Conservation (phyloP, 2,113 vertebrate species). For the Ptilonorhynchus violaceus region DNA sequence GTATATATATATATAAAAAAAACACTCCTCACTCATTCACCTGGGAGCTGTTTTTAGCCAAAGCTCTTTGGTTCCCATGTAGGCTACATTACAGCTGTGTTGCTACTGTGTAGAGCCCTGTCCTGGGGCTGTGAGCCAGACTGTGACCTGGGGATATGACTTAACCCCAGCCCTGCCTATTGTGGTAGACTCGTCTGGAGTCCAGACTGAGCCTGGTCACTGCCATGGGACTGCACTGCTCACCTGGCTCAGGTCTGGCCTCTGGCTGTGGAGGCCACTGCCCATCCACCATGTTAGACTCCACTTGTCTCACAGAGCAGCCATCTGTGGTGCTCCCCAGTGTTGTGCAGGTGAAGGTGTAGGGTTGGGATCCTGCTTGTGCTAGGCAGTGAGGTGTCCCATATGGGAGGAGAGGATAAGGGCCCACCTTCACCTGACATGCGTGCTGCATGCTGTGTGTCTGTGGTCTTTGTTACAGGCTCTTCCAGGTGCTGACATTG, state of each 20-base stretch:
- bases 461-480: not conserved
- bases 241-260: not conserved
- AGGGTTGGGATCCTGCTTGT: not conserved
- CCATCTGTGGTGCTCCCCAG: not conserved
- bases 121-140: not conserved
- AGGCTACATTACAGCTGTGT: not conserved
- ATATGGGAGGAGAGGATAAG: not conserved
- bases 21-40: not conserved
- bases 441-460: fast-evolving
- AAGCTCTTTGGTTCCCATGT: not conserved
- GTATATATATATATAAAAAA: not conserved
- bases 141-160: not conserved
- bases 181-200: not conserved
- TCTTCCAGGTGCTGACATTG: not conserved
- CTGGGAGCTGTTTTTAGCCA: not conserved
- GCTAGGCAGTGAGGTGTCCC: not conserved
- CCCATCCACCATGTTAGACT: fast-evolving
- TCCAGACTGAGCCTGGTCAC: not conserved
- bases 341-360: not conserved
- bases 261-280: not conserved
- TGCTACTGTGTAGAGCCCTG: not conserved
- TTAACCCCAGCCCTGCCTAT: not conserved
- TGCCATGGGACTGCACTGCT: not conserved
- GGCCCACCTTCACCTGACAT: not conserved
- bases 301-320: not conserved